phyloP scores from a whole-genome alignment of 35 echinoderm and acorn worm genomes.

The Acanthaster planci region DNA sequence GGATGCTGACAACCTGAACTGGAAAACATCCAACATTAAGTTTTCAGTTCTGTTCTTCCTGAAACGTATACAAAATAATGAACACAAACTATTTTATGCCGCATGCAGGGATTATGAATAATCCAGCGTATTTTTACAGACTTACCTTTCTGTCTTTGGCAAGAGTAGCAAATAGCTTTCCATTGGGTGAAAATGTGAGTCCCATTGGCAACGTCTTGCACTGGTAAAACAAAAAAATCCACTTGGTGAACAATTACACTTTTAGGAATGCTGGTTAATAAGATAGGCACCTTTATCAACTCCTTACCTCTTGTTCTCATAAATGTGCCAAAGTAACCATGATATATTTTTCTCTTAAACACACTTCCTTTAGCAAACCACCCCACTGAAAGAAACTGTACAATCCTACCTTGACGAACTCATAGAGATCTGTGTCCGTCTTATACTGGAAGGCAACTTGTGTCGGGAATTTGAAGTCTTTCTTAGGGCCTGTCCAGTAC shows the following conservation, averaged over 20 bases:
- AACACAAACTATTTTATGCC: too few species aligned
- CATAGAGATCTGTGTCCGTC: slow-evolving; percentile 95
- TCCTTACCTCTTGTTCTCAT: not conserved
- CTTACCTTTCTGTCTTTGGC: slow-evolving; percentile 92
- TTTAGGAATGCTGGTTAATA: not conserved
- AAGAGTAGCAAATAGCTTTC: slow-evolving; percentile 88
- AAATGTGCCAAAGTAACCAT: not conserved
- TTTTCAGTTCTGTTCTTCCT: too few species aligned
- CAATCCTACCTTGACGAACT: slow-evolving; percentile 92
- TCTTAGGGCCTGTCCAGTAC: slow-evolving; percentile 95
- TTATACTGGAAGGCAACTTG: slow-evolving; percentile 80
- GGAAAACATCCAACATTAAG: too few species aligned
- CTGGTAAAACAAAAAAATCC: slow-evolving; percentile 40
- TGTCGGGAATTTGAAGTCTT: slow-evolving; percentile 73
- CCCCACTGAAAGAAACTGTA: not conserved
- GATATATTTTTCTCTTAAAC: too few species aligned
- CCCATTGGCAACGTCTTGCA: slow-evolving; percentile 87
- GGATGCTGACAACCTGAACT: too few species aligned
- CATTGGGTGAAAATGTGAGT: slow-evolving; percentile 82
- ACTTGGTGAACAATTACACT: slow-evolving; percentile 1
- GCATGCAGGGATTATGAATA: too few species aligned
- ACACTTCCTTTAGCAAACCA: not conserved
- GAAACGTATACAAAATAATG: too few species aligned
- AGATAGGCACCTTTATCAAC: not conserved
- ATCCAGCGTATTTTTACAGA: too few species aligned